Evolutionary conservation across 2,888 invertebrate genomes (phyloP).

Genomic region (Nomada fucata): DNA sequence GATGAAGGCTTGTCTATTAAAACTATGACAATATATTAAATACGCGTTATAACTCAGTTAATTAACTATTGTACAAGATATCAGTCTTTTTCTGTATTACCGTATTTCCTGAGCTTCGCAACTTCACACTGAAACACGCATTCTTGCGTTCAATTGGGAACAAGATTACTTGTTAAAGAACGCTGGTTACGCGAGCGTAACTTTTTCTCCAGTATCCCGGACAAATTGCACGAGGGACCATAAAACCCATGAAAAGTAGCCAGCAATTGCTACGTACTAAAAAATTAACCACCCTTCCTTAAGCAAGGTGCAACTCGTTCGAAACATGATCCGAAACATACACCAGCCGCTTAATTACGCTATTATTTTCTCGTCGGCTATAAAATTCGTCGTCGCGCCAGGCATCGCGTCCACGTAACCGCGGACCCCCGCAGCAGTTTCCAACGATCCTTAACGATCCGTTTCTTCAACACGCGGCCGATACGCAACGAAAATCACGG

Average conservation of each 20-base stretch:
- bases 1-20: too few species aligned
- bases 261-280: neutral
- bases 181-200: too few species aligned
- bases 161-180: too few species aligned
- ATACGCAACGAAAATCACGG: slow-evolving; percentile 31
- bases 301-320: neutral
- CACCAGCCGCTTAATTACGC: slow-evolving; percentile 8
- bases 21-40: too few species aligned
- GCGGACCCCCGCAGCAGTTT: neutral
- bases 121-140: too few species aligned
- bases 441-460: slow-evolving; percentile 37
- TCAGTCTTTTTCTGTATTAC: too few species aligned
- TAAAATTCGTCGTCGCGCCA: slow-evolving; percentile 11
- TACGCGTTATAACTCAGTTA: too few species aligned
- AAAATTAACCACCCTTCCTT: neutral
- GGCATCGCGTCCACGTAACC: slow-evolving; percentile 6
- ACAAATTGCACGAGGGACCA: neutral
- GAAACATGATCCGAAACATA: neutral
- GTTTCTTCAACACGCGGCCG: slow-evolving; percentile 28
- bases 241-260: neutral
- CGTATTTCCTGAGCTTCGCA: too few species aligned
- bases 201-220: too few species aligned
- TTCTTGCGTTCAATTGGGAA: too few species aligned
- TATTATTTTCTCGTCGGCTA: slow-evolving; percentile 6
- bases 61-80: too few species aligned